phyloP scores from a whole-genome alignment of 2,797 vertebrate genomes.

The Hydrolagus colliei region DNA sequence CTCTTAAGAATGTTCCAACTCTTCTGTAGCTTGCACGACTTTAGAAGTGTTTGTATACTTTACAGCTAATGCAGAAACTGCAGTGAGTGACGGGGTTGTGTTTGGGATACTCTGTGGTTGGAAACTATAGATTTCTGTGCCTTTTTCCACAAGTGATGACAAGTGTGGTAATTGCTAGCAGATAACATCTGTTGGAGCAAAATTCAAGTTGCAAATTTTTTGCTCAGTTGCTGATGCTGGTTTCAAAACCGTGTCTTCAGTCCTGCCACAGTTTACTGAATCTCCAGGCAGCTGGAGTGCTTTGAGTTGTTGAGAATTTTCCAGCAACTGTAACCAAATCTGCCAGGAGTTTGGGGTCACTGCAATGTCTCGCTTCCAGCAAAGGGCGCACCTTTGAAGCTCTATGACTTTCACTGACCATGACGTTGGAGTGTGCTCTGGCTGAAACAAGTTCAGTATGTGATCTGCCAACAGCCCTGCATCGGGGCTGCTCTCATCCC shows the following conservation, averaged over 20 bases:
- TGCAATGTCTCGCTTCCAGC: slow-evolving; percentile 75
- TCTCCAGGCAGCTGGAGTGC: slow-evolving; percentile 49
- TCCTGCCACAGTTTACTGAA: slow-evolving; percentile 48
- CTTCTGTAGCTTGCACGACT: slow-evolving; percentile 21
- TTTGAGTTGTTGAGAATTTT: slow-evolving; percentile 61
- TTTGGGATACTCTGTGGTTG: slow-evolving; percentile 26
- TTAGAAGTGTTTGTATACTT: slow-evolving; percentile 23
- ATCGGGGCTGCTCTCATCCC: slow-evolving; percentile 50
- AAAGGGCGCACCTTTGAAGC: slow-evolving; percentile 68
- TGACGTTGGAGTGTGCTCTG: slow-evolving; percentile 64
- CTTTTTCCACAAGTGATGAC: slow-evolving; percentile 62
- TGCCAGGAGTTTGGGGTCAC: slow-evolving; percentile 67
- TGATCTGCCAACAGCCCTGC: slow-evolving; percentile 55
- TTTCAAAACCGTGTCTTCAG: slow-evolving; percentile 50
- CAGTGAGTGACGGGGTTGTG: slow-evolving; percentile 21
- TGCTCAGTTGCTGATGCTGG: slow-evolving; percentile 48
- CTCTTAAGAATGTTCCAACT: slow-evolving; percentile 6
- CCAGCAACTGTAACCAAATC: slow-evolving; percentile 79
- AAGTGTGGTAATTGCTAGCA: slow-evolving; percentile 76
- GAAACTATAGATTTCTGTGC: slow-evolving; percentile 47
- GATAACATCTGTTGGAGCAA: slow-evolving; percentile 71
- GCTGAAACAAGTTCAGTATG: slow-evolving; percentile 61
- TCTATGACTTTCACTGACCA: slow-evolving; percentile 73
- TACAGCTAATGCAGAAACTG: slow-evolving; percentile 28
- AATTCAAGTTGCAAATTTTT: slow-evolving; percentile 58